phyloP scores from a whole-genome alignment of 2,888 invertebrate species.

The Metopia argyrocephala region DNA sequence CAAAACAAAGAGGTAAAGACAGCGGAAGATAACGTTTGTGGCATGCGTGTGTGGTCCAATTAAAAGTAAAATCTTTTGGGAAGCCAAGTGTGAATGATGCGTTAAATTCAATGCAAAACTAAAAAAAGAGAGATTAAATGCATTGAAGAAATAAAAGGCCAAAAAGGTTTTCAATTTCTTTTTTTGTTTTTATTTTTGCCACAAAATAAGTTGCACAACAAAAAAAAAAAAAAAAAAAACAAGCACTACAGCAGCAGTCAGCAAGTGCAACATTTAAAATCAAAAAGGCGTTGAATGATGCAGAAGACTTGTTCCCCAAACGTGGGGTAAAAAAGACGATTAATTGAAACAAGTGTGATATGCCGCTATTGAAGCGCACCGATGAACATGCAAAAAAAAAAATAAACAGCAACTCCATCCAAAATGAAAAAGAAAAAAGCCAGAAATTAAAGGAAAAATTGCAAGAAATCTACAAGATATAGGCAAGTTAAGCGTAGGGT shows the following conservation, averaged over 20 bases:
- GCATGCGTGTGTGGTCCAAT: slow-evolving; percentile 75
- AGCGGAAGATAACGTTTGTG: not conserved
- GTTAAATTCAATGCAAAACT: slow-evolving; percentile 72
- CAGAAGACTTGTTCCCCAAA: slow-evolving; percentile 61
- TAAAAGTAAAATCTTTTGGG: slow-evolving; percentile 71
- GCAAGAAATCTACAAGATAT: no score
- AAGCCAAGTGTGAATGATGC: slow-evolving; percentile 76
- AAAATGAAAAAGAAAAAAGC: not conserved
- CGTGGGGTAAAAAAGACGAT: slow-evolving; percentile 66
- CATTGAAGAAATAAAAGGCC: slow-evolving; percentile 51
- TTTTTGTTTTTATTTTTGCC: slow-evolving; percentile 6
- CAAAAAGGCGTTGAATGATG: slow-evolving; percentile 67
- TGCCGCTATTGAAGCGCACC: slow-evolving; percentile 54
- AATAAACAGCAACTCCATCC: no score
- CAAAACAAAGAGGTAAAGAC: slow-evolving; percentile 8
- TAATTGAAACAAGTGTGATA: slow-evolving; percentile 73
- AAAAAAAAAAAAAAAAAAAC: not conserved
- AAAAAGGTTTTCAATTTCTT: slow-evolving; percentile 50
- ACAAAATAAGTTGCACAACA: slow-evolving; percentile 1
- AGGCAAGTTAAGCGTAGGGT: no score
- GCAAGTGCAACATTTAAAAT: slow-evolving; percentile 57
- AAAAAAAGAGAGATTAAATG: slow-evolving; percentile 52
- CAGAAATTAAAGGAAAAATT: not conserved
- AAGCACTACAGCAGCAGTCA: slow-evolving; percentile 29
- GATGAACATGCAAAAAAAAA: slow-evolving; percentile 45